These are phyloP conservation scores for Gouania willdenowi DNA, from an alignment of 2,797 vertebrate species.

Conservation along the genomic window DNA sequence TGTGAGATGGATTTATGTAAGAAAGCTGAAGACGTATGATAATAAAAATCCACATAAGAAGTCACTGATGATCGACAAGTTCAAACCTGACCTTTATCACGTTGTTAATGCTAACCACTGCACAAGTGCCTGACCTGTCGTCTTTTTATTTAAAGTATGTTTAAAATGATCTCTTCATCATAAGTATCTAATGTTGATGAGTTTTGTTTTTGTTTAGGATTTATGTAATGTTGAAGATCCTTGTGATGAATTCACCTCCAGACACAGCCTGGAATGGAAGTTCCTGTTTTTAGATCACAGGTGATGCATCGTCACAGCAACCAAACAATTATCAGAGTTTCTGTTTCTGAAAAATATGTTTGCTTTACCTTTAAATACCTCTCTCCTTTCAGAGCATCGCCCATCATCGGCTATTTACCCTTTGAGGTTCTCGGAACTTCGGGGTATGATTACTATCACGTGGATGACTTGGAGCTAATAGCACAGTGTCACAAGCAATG, in stretches of 20 bases:
- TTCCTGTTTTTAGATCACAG: conserved; percentile 82
- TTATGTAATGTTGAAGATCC: conserved; percentile 78
- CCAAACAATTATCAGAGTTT: background rate
- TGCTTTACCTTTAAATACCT: no score
- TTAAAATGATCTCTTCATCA: no score
- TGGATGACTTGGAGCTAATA: conserved; percentile 87
- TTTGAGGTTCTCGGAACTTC: conserved; percentile 89
- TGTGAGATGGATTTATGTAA: no score
- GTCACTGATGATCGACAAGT: no score
- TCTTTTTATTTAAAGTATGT: no score
- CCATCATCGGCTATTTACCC: conserved; percentile 88
- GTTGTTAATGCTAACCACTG: no score
- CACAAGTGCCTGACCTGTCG: no score
- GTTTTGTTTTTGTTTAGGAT: conserved; percentile 77
- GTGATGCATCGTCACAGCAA: conserved; percentile 61
- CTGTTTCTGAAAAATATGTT: no score
- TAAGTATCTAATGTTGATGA: no score
- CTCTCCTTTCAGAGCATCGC: conserved; percentile 83
- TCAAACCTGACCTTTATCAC: no score
- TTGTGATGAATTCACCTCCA: conserved; percentile 80
- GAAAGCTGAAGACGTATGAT: no score
- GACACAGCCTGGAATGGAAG: conserved; percentile 86
- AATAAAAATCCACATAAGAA: no score
- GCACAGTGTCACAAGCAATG: conserved; percentile 88
- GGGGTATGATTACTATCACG: conserved; percentile 90